Base-by-base conservation (phyloP, 1,140 invertebrate genomes). In the Anoplolepis gracilipes region DNA sequence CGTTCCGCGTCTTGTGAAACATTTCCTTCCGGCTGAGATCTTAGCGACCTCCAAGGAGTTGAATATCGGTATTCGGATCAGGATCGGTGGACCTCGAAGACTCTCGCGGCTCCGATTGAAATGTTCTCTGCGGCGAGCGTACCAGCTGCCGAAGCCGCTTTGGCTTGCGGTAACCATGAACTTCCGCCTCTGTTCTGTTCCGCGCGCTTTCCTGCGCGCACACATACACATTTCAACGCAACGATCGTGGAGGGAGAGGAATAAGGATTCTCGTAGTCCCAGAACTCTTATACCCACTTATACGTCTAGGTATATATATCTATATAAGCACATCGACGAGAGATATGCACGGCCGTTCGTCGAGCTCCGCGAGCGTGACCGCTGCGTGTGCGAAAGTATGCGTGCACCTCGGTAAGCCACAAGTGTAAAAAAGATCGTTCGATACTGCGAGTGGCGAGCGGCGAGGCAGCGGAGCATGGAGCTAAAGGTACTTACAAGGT, bases 41-140 rank as follows among this genome's bases (percentile, higher is more conserved):
- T 82, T 76, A 55, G 46, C 69, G 30, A 85, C 84, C 87, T 88
- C 87, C 59, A 28, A 55, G 59, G 84, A 88, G 73, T 89, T 73
- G 87, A 86, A 77, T 89, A 89, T 89, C 85, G 88, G 64, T 86
- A 87, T 87, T 90, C 69, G 67, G 91, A 87, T 90, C 87, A 89
- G 85, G 86, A 81, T 91, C 82, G 73, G 82, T 70, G 67, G 76
- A 85, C 49, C 79, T 85, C 62, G 78, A 85, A 92, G 87, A 90
- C 79, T 81, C 69, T 62, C 28, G 69, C 39, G 33, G 79, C 59
- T 86, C 67, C 67, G 85, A 91, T 91, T 86, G 87, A 92, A 90
- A 90, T 77, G 85, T 90, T 77, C 77, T 42, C 61, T 78, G 53
- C 57, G 64, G 77, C 53, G 46, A 49, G 57, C 70, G 62, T 79